These are phyloP conservation scores for Laterallus jamaicensis DNA, from an alignment of 2,113 vertebrate species.

Conservation along the genomic window DNA sequence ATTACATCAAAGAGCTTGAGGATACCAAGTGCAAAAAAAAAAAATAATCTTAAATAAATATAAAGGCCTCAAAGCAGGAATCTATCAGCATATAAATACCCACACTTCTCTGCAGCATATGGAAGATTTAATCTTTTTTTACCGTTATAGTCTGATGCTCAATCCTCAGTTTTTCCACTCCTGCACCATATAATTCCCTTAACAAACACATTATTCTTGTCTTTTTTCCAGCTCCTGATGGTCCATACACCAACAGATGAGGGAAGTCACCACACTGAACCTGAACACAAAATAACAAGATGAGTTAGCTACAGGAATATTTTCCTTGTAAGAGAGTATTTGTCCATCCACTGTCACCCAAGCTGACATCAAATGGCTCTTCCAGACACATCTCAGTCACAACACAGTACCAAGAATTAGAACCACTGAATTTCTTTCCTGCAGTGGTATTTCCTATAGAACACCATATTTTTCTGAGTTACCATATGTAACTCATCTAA, in stretches of 20 bases:
- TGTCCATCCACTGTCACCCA: neutral
- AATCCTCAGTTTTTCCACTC: slow-evolving; percentile 95
- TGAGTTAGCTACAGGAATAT: neutral
- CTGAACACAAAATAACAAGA: slow-evolving; percentile 61
- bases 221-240: slow-evolving; percentile 96
- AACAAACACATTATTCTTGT: slow-evolving; percentile 97
- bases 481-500: neutral
- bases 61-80: neutral
- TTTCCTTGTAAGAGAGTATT: fast-evolving
- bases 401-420: neutral
- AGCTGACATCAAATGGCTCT: neutral
- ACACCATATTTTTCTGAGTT: neutral
- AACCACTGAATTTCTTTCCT: neutral
- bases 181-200: slow-evolving; percentile 91
- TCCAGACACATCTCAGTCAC: neutral
- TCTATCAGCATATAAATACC: neutral
- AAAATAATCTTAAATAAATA: neutral
- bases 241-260: slow-evolving; percentile 93
- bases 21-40: fast-evolving
- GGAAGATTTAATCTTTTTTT: slow-evolving; percentile 6
- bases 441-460: neutral
- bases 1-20: neutral
- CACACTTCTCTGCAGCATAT: neutral
- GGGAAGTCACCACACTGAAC: slow-evolving; percentile 97
- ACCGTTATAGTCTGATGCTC: slow-evolving; percentile 96